Base-by-base conservation (phyloP, 92 coral and sea anemone genomes). In the Zoanthus sociatus region DNA sequence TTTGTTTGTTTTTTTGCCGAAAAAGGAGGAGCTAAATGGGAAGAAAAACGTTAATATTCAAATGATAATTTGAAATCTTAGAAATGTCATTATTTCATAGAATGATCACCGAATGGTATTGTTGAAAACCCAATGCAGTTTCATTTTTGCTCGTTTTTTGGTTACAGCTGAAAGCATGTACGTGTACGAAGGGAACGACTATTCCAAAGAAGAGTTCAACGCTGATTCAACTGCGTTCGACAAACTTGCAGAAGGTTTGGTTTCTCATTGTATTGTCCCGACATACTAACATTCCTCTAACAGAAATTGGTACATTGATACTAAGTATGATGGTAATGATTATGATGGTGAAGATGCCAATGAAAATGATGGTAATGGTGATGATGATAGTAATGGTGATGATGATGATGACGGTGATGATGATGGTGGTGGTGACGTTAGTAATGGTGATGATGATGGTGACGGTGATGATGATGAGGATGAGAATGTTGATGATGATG, bases 141-240 rank as follows among this genome's bases (percentile, higher is more conserved):
- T 8, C 7, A 7, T 32, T 15, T 56, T 12, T 79, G 56, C 21
- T 32, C 3, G 31, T n/a, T 11, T 61, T 16, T 64, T 33, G 47
- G 17, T 76, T 33, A 9, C 86, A 94, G 94, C 83, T n/a, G 48
- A 75, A 51, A 92, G 76, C 81, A 96, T 96, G 98, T 96, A 96
- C 73, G 90, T 96, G 75, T 96, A 92, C 72, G 98, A 96, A 77
- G 98, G 98, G 50, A 91, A 53, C 13, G 98, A 96, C 84, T 96
- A 96, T 86, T 95, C 98, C 70, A 94, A 90, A 78, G 97, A 88
- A 12, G 78, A 95, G 8, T 88, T 82, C 9, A 89, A 78, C 16
- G 90, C 83, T 42, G 98, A 96, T 64, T 89, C 79, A 46, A 89
- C 73, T 46, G 98, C 98, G 0, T 96, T 96, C 84, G 95, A 96